Percentiles rank a stretch among this genome's conserved stretches.
Evolutionary conservation across 2,888 invertebrate genomes (phyloP).

Genomic region (Zele albiditarsus): DNA sequence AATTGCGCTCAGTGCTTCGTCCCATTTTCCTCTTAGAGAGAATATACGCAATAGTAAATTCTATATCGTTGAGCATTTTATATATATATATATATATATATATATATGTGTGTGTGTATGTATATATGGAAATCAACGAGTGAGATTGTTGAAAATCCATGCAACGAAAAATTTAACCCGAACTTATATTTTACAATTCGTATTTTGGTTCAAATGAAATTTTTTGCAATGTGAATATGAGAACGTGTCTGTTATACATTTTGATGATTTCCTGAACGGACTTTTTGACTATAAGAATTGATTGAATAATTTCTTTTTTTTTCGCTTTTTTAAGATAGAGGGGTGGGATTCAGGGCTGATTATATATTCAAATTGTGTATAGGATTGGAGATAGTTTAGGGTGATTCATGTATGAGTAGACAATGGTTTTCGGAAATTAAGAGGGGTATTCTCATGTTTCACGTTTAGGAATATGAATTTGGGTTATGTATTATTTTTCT

Average conservation of each 20-base stretch:
- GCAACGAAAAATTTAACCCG: neutral
- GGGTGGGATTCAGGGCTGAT: too few relatives aligned
- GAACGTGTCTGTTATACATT: too few relatives aligned
- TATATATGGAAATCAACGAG: neutral
- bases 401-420: too few relatives aligned
- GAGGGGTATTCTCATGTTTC: too few relatives aligned
- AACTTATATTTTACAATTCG: neutral
- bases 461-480: too few relatives aligned
- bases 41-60: conserved; percentile 6
- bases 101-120: neutral
- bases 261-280: too few relatives aligned
- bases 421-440: neutral
- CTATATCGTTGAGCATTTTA: neutral
- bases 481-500: too few relatives aligned
- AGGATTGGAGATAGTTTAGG: too few relatives aligned
- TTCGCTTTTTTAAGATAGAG: neutral
- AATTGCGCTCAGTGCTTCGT: conserved; percentile 13
- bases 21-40: conserved; percentile 18
- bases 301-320: neutral
- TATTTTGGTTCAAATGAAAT: conserved; percentile 23
- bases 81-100: neutral
- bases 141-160: neutral
- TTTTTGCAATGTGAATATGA: conserved; percentile 25
- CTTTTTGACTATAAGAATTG: neutral
- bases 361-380: too few relatives aligned